Conservation (phyloP, 2,797 vertebrate species). For the Leptatherina wallacei region DNA sequence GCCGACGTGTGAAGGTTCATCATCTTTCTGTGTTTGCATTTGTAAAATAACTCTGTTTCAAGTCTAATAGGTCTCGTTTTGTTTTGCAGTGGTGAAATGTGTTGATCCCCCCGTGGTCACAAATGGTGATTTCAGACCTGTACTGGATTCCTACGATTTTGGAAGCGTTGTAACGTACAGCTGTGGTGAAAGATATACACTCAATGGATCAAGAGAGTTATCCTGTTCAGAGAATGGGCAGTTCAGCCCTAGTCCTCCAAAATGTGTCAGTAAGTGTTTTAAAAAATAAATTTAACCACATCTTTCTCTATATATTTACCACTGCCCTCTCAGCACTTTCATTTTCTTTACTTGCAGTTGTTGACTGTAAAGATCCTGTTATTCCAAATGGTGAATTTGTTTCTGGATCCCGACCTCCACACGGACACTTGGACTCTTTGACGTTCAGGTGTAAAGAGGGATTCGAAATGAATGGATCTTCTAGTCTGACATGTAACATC, state of each 20-base stretch:
- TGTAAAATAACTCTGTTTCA: not conserved
- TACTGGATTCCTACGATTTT: accelerated
- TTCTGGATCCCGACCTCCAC: conserved; percentile 16
- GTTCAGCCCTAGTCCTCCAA: conserved; percentile 40
- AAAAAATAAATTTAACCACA: not conserved
- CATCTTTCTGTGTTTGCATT: not conserved
- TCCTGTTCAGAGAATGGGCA: conserved; percentile 6
- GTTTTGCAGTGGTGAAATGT: conserved; percentile 6
- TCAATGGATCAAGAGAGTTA: not conserved
- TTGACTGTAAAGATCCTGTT: not conserved
- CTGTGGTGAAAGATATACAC: accelerated
- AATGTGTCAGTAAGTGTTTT: conserved; percentile 50
- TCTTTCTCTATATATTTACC: not conserved
- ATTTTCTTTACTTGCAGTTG: conserved; percentile 29
- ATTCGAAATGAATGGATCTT: accelerated
- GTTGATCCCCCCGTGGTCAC: not conserved
- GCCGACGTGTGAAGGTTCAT: conserved; percentile 63
- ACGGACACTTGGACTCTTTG: conserved; percentile 4
- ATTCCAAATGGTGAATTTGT: accelerated
- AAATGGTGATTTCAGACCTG: not conserved
- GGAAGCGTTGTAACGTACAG: not conserved
- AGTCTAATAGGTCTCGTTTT: not conserved
- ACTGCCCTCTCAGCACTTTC: not conserved
- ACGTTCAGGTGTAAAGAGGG: conserved; percentile 7
- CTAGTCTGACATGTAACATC: conserved; percentile 9